Percentiles rank a stretch among this genome's conserved stretches.
phyloP scores from a whole-genome alignment of 1,140 invertebrate species.

The Hetaerina americana region DNA sequence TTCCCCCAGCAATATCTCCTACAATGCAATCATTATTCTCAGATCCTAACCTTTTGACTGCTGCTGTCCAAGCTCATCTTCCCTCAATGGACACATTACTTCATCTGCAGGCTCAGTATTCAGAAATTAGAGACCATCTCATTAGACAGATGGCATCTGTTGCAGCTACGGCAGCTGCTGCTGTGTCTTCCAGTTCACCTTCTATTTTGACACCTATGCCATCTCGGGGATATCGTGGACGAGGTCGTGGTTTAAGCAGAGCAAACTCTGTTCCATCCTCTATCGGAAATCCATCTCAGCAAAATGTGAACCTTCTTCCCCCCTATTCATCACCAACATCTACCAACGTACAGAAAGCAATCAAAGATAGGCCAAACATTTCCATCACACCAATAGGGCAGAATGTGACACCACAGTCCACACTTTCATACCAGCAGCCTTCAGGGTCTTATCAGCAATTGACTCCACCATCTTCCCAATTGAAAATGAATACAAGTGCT shows the following conservation, averaged over 20 bases:
- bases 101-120: not conserved
- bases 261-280: not conserved
- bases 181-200: not conserved
- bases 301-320: not conserved
- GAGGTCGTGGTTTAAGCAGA: not conserved
- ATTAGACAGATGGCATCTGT: not conserved
- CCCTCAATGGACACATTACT: not conserved
- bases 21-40: not conserved
- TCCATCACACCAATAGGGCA: not conserved
- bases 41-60: not conserved
- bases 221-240: not conserved
- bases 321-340: not conserved
- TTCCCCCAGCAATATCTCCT: not conserved
- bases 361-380: not conserved
- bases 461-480: not conserved
- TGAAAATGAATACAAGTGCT: not conserved
- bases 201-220: not conserved
- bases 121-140: not conserved
- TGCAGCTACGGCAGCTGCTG: not conserved
- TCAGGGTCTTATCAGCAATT: too few relatives aligned
- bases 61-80: not conserved
- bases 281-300: not conserved
- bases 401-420: not conserved
- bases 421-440: too few relatives aligned
- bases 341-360: not conserved